Evolutionary conservation across 2,888 invertebrate species (phyloP).

Genomic region (Bombylius discolor): DNA sequence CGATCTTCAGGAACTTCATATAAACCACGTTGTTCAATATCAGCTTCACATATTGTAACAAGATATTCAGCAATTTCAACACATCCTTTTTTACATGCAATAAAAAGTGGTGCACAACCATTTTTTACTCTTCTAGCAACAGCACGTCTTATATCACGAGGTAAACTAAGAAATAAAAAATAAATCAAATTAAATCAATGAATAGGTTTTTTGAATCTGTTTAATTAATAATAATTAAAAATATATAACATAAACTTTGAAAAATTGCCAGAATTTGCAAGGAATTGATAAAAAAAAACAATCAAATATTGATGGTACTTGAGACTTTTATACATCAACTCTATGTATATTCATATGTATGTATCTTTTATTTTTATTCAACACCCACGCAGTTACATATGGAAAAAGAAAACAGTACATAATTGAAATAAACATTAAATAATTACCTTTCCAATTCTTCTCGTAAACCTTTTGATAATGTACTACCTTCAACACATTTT

Average conservation of each 20-base stretch:
- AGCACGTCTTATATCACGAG: conserved; percentile 47
- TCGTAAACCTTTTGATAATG: conserved; percentile 26
- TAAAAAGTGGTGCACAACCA: conserved; percentile 56
- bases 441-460: conserved; percentile 30
- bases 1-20: conserved; percentile 76
- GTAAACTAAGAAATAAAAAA: conserved; percentile 34
- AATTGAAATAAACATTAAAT: no score
- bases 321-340: no score
- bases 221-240: not conserved
- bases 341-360: no score
- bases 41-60: conserved; percentile 65
- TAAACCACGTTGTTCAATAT: conserved; percentile 72
- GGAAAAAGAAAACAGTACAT: no score
- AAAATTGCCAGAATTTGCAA: no score
- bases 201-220: not conserved
- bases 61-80: conserved; percentile 76
- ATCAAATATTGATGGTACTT: no score
- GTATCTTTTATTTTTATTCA: no score
- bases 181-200: not conserved
- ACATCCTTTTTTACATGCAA: conserved; percentile 65
- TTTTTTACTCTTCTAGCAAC: conserved; percentile 56
- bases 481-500: conserved; percentile 26
- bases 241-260: no score
- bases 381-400: no score
- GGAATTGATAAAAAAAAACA: no score